A percentile compares a stretch with the other conserved stretches of the same genome.
These are phyloP conservation scores for Probosciger aterrimus DNA, from an alignment of 2,113 vertebrate genomes.

Conservation along the genomic window DNA sequence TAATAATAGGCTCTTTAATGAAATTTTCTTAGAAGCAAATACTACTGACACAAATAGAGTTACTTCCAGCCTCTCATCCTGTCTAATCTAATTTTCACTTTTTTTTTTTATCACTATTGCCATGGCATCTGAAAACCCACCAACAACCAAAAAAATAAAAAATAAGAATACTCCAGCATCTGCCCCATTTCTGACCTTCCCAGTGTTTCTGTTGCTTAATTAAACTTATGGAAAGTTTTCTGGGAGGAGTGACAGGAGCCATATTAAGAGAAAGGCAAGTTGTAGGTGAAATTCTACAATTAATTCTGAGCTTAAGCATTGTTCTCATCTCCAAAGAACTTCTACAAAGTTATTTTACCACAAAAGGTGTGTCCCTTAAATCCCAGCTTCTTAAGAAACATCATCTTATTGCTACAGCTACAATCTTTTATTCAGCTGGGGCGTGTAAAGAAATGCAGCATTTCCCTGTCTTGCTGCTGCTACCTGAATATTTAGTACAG, in stretches of 20 bases:
- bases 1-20: not conserved
- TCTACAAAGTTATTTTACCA: not conserved
- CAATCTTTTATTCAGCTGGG: not conserved
- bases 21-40: not conserved
- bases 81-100: not conserved
- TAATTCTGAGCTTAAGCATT: not conserved
- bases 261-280: not conserved
- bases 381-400: not conserved
- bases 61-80: not conserved
- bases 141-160: not conserved
- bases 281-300: not conserved
- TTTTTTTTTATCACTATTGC: not conserved
- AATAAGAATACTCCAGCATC: not conserved
- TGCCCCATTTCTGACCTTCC: not conserved
- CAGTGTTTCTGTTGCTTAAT: not conserved
- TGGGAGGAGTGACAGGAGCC: not conserved
- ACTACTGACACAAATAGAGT: not conserved
- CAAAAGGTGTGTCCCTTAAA: not conserved
- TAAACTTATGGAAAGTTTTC: conserved; percentile 20
- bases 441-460: not conserved
- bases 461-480: not conserved
- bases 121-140: not conserved
- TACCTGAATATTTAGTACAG: not conserved
- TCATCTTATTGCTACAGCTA: not conserved
- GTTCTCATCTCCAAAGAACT: not conserved